Conservation (phyloP, 2,888 invertebrate species). For the Stenodema calcarata region DNA sequence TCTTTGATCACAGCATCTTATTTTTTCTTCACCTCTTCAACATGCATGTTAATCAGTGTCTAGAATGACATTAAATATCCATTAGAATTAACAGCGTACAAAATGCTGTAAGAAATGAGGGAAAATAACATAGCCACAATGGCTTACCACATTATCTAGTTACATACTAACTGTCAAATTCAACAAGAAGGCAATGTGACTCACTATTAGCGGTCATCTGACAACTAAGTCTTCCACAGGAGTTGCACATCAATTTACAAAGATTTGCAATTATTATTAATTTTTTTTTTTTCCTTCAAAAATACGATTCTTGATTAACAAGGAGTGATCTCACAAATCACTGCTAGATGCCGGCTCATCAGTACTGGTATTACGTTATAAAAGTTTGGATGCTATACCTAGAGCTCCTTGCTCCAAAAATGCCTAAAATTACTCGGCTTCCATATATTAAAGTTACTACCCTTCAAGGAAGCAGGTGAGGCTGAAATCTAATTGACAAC, state of each 20-base stretch:
- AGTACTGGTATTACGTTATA: neutral
- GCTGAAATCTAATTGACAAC: too few species aligned
- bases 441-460: too few species aligned
- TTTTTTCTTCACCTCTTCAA: neutral
- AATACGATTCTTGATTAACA: neutral
- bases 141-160: constrained; percentile 52
- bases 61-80: constrained; percentile 11
- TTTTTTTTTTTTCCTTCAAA: neutral
- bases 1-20: constrained; percentile 48
- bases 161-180: constrained; percentile 54
- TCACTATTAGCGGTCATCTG: constrained; percentile 55
- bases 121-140: constrained; percentile 49
- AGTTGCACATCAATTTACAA: constrained; percentile 22
- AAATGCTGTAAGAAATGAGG: constrained; percentile 31
- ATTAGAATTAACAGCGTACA: constrained; percentile 29
- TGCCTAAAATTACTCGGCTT: too few species aligned
- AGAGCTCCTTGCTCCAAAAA: too few species aligned
- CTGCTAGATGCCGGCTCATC: neutral
- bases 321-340: neutral
- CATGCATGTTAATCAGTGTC: constrained; percentile 33
- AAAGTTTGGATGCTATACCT: too few species aligned
- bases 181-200: constrained; percentile 55
- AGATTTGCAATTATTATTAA: constrained; percentile 38
- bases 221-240: constrained; percentile 53
- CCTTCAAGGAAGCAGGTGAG: too few species aligned